These are phyloP conservation scores for Falco columbarius DNA, from an alignment of 2,797 vertebrate species.

Conservation along the genomic window DNA sequence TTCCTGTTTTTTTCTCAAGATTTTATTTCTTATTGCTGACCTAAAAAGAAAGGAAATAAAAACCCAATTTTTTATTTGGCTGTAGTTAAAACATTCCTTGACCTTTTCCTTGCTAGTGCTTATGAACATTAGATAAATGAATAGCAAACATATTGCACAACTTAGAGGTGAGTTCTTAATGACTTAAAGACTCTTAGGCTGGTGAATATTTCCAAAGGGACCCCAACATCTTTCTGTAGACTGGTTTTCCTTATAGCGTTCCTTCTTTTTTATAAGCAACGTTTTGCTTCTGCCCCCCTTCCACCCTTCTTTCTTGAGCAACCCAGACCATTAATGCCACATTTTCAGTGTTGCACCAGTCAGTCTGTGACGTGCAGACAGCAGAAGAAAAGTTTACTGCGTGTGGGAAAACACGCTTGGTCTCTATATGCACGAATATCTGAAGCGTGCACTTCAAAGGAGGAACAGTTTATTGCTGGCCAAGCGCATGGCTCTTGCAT, in stretches of 20 bases:
- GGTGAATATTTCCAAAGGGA: not conserved
- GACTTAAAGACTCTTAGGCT: not conserved
- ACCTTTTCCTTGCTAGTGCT: not conserved
- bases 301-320: not conserved
- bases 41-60: not conserved
- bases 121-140: not conserved
- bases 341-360: not conserved
- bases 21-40: not conserved
- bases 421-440: not conserved
- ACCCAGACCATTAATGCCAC: not conserved
- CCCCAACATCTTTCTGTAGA: not conserved
- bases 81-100: not conserved
- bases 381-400: not conserved
- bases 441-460: not conserved
- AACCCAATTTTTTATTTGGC: not conserved
- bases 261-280: not conserved
- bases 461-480: not conserved
- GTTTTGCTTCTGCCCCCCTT: not conserved
- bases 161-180: not conserved
- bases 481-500: not conserved
- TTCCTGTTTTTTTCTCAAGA: not conserved
- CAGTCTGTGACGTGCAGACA: not conserved
- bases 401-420: rapidly evolving
- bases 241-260: not conserved
- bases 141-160: not conserved